Percentiles rank a stretch among this genome's conserved stretches.
Conservation (phyloP, 2,113 vertebrate species). For the Pionites leucogaster region DNA sequence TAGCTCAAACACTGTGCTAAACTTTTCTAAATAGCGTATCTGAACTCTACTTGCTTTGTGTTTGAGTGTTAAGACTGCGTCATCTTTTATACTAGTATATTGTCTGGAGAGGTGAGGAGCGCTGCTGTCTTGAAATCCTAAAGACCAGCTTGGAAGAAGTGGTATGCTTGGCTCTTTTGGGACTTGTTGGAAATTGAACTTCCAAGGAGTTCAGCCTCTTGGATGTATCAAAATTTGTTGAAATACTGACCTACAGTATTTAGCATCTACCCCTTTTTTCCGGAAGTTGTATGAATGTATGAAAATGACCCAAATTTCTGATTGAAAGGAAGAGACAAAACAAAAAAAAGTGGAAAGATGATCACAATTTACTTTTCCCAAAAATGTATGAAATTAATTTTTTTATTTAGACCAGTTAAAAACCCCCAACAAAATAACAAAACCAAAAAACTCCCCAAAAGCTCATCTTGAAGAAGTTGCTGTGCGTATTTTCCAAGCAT, state of each 20-base stretch:
- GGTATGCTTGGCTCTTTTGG: not conserved
- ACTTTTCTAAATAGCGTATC: not conserved
- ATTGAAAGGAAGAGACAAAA: not conserved
- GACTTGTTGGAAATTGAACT: not conserved
- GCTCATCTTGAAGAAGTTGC: not conserved
- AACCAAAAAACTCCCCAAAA: not conserved
- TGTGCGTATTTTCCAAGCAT: not conserved
- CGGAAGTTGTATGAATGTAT: not conserved
- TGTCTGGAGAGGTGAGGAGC: not conserved
- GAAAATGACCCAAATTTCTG: not conserved
- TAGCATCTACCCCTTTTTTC: not conserved
- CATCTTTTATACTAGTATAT: not conserved
- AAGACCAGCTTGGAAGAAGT: not conserved
- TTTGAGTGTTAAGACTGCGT: not conserved
- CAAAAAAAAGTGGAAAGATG: not conserved
- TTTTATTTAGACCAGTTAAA: not conserved
- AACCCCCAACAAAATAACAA: not conserved
- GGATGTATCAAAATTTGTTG: not conserved
- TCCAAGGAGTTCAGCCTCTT: not conserved
- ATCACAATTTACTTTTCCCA: not conserved
- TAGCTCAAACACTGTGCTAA: not conserved
- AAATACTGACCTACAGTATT: not conserved
- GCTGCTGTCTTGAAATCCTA: not conserved
- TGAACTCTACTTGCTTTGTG: not conserved
- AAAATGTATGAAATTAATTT: not conserved